A percentile compares a stretch with the other conserved stretches of the same genome.
phyloP scores from a whole-genome alignment of 2,888 invertebrate species.

The Cacoxenus indagator region DNA sequence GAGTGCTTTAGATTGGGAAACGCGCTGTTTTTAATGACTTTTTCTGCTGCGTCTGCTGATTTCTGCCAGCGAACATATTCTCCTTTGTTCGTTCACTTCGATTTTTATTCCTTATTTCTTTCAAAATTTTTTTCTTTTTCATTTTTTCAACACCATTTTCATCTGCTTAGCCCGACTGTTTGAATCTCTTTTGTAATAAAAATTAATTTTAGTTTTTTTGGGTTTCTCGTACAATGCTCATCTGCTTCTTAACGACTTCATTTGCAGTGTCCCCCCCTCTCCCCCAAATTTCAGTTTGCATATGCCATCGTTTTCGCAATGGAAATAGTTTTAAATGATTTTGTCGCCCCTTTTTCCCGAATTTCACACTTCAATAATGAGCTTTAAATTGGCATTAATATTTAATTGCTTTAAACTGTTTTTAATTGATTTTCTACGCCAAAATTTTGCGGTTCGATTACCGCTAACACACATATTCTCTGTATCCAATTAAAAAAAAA shows the following conservation, averaged over 20 bases:
- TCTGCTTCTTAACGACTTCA: background rate
- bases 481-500: too few species aligned
- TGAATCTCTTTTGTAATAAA: conserved; percentile 45
- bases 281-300: too few species aligned
- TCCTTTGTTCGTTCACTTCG: conserved; percentile 47
- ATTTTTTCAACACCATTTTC: conserved; percentile 11
- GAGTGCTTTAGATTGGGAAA: conserved; percentile 25
- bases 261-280: too few species aligned
- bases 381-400: too few species aligned
- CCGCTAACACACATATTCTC: too few species aligned
- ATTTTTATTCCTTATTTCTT: background rate
- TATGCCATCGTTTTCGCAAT: too few species aligned
- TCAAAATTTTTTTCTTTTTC: conserved; percentile 2
- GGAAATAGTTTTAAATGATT: too few species aligned
- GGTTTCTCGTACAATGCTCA: background rate
- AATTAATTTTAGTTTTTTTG: conserved; percentile 51
- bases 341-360: too few species aligned
- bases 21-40: conserved; percentile 28
- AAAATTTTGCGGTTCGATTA: too few species aligned
- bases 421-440: too few species aligned
- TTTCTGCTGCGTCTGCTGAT: conserved; percentile 20
- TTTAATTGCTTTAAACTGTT: too few species aligned
- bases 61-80: background rate
- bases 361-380: too few species aligned
- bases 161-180: conserved; percentile 6